Evolutionary conservation across 2,113 vertebrate genomes (phyloP).

Genomic region (Callipepla squamata): DNA sequence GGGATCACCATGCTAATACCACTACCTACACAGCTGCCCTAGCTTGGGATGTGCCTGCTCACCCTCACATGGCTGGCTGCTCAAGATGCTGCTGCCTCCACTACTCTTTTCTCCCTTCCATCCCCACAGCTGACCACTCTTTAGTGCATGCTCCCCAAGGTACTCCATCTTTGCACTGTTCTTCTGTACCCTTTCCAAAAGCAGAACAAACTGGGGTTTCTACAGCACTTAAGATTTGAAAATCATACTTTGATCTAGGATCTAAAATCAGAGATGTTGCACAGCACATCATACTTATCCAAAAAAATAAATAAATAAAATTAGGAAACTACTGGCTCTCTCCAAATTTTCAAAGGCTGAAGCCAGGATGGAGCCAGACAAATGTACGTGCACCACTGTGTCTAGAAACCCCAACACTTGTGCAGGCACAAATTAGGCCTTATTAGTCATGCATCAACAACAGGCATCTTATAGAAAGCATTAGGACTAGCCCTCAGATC

Average conservation of each 20-base stretch:
- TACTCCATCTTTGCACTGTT: neutral
- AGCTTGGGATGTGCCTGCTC: neutral
- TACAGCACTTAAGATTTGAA: neutral
- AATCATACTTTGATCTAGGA: neutral
- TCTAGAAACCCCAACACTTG: neutral
- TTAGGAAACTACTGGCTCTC: neutral
- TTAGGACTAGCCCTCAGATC: neutral
- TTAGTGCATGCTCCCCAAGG: neutral
- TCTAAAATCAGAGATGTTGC: neutral
- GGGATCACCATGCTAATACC: neutral
- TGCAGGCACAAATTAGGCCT: neutral
- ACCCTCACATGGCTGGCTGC: neutral
- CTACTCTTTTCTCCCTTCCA: neutral
- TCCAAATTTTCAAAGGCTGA: neutral
- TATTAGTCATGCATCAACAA: neutral
- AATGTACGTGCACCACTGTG: accelerated
- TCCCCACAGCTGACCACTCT: neutral
- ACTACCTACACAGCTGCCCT: neutral
- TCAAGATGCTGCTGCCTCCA: neutral
- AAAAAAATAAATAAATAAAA: neutral
- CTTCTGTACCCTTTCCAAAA: neutral
- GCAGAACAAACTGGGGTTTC: neutral
- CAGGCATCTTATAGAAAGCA: neutral
- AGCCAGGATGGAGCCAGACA: neutral
- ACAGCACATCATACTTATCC: neutral